Base-by-base conservation (phyloP, 1,140 invertebrate genomes). In the Drosophila setifemur region DNA sequence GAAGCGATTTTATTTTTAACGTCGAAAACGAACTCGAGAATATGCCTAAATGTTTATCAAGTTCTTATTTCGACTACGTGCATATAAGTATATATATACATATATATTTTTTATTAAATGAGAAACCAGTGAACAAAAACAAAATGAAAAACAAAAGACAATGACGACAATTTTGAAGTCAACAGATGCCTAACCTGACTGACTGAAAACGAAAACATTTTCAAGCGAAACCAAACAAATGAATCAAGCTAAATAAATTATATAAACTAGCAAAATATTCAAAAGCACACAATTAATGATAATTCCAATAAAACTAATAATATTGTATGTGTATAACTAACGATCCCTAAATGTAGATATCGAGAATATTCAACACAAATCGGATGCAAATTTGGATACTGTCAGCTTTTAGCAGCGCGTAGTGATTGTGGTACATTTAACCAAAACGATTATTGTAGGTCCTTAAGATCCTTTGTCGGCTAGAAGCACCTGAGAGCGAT, bases 151-250 rank as follows among this genome's bases (percentile, higher is more conserved):
- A 43, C 61, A 82, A 83, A 82, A 82, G 79, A 85, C 79, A 85
- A 79, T 86, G 79, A 72, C 74, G 79, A 79, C 74, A 75, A 79
- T 79, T 85, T 79, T 55, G 48, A 68, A 83, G 79, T 85, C 81
- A 86, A 85, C 74, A 86, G 79, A 85, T 86, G 79, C 79, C 79
- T 85, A 85, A 79, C 86, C 79, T 85, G 74, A 85, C 79, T 85
- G 78, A 83, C 72, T 72, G 58, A 71, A 48, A 43, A 33, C 45
- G 58, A 49, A 37, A 53, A 78, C 48, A 67, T 68, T 57, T 72
- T 73, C 54, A 52, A 42, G 68, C 40, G 14, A 71, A 72, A 61
- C 57, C 21, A 67, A 79, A 53, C 37, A 19, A 67, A 33, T 33
- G 23, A 57, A 68, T 37, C 19, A 47, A 23, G 68, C 72, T 53